Evolutionary conservation across 2,888 invertebrate genomes (phyloP).

Genomic region (Anagyrus pseudococci): DNA sequence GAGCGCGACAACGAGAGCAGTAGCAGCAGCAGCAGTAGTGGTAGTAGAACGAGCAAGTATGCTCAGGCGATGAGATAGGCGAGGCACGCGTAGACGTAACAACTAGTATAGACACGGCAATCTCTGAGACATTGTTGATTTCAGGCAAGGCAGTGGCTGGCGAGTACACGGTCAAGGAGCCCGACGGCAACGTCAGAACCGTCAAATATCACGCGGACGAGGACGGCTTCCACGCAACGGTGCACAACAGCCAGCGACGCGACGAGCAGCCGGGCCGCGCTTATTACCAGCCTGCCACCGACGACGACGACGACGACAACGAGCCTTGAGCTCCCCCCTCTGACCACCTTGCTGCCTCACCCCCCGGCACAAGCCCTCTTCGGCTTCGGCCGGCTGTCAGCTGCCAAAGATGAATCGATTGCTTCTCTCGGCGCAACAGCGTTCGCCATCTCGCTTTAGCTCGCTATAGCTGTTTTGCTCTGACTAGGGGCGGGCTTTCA

Average conservation of each 20-base stretch:
- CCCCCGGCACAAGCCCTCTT: not conserved
- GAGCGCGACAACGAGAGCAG: too few relatives aligned
- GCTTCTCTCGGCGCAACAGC: not conserved
- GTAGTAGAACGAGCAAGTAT: too few relatives aligned
- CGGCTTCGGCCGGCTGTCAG: not conserved
- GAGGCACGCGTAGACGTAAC: too few relatives aligned
- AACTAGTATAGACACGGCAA: too few relatives aligned
- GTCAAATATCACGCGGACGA: slow-evolving; percentile 73
- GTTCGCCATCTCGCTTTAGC: not conserved
- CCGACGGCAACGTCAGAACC: slow-evolving; percentile 70
- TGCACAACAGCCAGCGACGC: slow-evolving; percentile 55
- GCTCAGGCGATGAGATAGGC: too few relatives aligned
- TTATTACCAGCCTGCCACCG: not conserved
- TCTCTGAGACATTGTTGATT: not conserved
- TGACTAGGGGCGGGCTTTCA: too few relatives aligned
- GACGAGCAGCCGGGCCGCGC: slow-evolving; percentile 29
- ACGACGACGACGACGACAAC: slow-evolving; percentile 21
- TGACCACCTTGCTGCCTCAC: not conserved
- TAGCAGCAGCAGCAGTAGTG: too few relatives aligned
- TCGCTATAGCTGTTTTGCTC: too few relatives aligned
- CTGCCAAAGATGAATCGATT: slow-evolving; percentile 30
- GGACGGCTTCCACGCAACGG: slow-evolving; percentile 68
- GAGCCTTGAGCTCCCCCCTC: slow-evolving; percentile 21
- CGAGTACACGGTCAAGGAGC: slow-evolving; percentile 70
- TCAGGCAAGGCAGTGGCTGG: slow-evolving; percentile 77